Evolutionary conservation across 2,888 invertebrate genomes (phyloP), one percentile per base, ranked within the genome.

Genomic region (Molorchus minor): DNA sequence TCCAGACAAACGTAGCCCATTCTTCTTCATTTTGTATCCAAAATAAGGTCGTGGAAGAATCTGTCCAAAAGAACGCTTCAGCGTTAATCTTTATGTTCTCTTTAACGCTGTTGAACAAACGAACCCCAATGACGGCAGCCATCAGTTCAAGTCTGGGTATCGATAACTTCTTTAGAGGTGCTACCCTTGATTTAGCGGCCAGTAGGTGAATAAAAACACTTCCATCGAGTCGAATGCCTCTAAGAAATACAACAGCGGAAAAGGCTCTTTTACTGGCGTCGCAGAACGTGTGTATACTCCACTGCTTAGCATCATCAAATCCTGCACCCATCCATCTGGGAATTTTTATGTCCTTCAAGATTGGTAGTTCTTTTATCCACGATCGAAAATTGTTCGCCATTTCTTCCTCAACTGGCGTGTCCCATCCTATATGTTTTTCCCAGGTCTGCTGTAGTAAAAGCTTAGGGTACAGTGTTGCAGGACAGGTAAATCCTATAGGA

Each of bases 131-230:
- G 67, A 51, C 54, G 1, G 13, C 67, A 70, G 65, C 74, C 29
- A 76, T 38, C 25, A 76, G 53, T 60, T 77, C 74, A n/a, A 77
- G 49, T 13, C 74, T 53, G 1, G 75, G 74, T 17, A 76, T 62
- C 0, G 47, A 25, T 36, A 59, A 19, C 17, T 75, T 64, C 45
- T 70, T 67, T 1, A 65, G 13, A n/a, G 73, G 25, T 15, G 73
- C 65, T 13, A 77, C 68, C 61, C 75, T 65, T 12, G 71, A 17
- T 53, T 71, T 72, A 3, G 73, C 72, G 13, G 56, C 53, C 19
- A 60, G 15, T 8, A 60, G 16, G 15, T 56, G 56, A 20, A 54
- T 17, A 36, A 2, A 21, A n/a, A 55, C 43, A 10, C 13, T 16
- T 7, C 36, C 29, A 8, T 55, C 30, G 1, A 8, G 38, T 52